Evolutionary conservation across 2,888 invertebrate genomes (phyloP), one percentile per base, ranked within the genome.

Genomic region (Entomobrya multifasciata): DNA sequence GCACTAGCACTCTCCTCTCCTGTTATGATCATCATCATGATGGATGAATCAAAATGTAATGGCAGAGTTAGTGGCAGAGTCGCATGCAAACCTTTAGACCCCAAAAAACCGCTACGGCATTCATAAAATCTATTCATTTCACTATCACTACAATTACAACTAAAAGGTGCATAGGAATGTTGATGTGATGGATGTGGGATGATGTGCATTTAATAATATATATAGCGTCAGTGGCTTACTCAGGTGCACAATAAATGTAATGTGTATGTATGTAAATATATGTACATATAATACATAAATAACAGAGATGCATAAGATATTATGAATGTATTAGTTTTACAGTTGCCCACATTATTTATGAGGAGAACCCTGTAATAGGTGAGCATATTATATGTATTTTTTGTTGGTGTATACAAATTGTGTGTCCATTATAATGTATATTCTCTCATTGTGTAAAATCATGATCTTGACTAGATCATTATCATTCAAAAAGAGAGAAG

Each of bases 1-100:
- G 52, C 52, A 52, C 52, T 6, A 52, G 52, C 52, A 52, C 52
- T 15, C 52, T 52, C 52, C 52, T 52, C 2, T 52, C 5, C 52
- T 15, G 17, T 47, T 13, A 47, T n/a, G 1, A 52, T 15, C n/a
- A 52, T 52, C n/a, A 52, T 52, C 17, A 52, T 52, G 17, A 44
- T 44, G 20, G 72, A 49, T 25, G 22, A 72, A 72, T 72, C 72
- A 72, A 47, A 72, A n/a, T 47, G 41, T 72, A 72, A 25, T 47
- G n/a, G n/a, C n/a, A n/a, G n/a, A n/a, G n/a, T n/a, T n/a, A n/a
- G n/a, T n/a, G n/a, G n/a, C n/a, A n/a, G n/a, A n/a, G n/a, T n/a
- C n/a, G n/a, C 72, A 72, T 49, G 72, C 72, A 72, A 67, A 36
- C 65, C 60, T 22, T n/a, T 55, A 17, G 15, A 55, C 55, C 1